Conservation (phyloP, 2,797 vertebrate species). For the Protosalanx chinensis region DNA sequence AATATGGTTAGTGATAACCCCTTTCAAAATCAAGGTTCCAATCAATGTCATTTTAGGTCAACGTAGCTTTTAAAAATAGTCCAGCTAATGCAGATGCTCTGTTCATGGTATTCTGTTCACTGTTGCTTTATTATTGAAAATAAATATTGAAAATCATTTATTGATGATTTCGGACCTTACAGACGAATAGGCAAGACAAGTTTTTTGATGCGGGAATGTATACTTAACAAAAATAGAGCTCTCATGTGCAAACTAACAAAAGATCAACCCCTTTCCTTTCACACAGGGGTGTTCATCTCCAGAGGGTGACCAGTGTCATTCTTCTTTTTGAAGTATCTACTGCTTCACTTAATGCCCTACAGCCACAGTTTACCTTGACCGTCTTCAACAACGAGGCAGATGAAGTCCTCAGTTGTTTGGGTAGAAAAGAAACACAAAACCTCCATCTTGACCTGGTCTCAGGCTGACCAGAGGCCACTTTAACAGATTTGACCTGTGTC, state of each 20-base stretch:
- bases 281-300: not conserved
- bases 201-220: no score
- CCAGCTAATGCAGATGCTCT: no score
- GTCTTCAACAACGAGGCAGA: not conserved
- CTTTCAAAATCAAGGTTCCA: no score
- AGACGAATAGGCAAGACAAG: no score
- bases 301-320: not conserved
- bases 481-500: not conserved
- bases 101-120: no score
- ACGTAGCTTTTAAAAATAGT: no score
- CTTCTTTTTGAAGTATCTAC: not conserved
- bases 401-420: not conserved
- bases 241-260: not conserved
- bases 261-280: not conserved
- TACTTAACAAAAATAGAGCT: no score
- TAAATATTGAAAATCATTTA: no score
- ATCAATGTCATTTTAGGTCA: no score
- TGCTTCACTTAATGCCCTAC: not conserved
- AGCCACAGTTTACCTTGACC: not conserved
- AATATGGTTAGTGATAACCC: no score
- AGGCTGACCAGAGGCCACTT: not conserved
- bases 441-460: not conserved
- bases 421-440: not conserved
- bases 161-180: no score
- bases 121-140: no score